Evolutionary conservation across 1,140 invertebrate genomes (phyloP).

Genomic region (Apis laboriosa): DNA sequence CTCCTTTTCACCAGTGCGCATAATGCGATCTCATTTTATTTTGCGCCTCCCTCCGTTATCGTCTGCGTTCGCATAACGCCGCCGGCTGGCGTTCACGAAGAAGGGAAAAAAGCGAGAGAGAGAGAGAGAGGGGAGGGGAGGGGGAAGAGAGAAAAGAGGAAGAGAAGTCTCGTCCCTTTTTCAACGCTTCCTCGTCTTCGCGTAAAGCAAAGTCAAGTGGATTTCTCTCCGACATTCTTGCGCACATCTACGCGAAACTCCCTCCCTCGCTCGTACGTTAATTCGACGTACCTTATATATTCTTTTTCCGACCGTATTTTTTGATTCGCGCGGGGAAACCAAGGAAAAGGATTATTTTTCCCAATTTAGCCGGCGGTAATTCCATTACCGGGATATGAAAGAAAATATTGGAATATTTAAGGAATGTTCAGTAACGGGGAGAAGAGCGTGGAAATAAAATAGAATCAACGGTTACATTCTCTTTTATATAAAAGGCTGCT

Average conservation of each 20-base stretch:
- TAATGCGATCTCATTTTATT: constrained; percentile 69
- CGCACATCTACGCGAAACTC: not conserved
- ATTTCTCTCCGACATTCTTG: constrained; percentile 37
- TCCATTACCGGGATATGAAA: not conserved
- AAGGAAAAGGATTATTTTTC: not conserved
- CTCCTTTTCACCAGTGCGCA: constrained; percentile 63
- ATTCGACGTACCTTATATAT: not conserved
- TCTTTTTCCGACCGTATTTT: too few relatives aligned
- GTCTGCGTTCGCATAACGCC: constrained; percentile 60
- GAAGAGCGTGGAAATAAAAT: not conserved
- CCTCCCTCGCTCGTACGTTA: not conserved
- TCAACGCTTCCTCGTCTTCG: constrained; percentile 46
- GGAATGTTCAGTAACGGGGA: too few relatives aligned
- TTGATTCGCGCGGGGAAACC: too few relatives aligned
- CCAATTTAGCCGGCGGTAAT: not conserved
- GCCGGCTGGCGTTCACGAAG: constrained; percentile 24
- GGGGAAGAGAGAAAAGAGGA: too few relatives aligned
- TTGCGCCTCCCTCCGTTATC: constrained; percentile 59
- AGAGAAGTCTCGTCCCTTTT: constrained; percentile 27
- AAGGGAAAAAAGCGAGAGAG: not conserved
- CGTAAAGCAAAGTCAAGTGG: constrained; percentile 44
- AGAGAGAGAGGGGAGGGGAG: too few relatives aligned
- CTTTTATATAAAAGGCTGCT: not conserved
- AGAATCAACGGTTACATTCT: not conserved
- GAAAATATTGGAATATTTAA: not conserved